A percentile compares a stretch with the other conserved stretches of the same genome.
These are phyloP conservation scores for Ormyrus labotus DNA, from an alignment of 2,888 invertebrate genomes.

Conservation along the genomic window DNA sequence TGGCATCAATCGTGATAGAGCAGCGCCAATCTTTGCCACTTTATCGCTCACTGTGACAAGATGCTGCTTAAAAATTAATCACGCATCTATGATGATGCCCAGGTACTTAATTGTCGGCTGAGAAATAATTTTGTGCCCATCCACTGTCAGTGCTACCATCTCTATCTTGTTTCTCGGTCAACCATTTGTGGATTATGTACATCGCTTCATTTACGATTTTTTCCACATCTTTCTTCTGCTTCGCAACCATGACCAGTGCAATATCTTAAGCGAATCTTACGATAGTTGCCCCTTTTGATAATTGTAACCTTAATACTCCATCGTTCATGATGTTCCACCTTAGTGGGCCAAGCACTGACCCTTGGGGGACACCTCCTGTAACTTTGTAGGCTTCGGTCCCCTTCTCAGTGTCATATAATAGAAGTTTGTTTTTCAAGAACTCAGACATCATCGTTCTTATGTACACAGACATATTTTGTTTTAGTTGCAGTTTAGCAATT, in stretches of 20 bases:
- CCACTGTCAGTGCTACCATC: background rate
- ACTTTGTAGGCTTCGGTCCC: background rate
- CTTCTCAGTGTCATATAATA: background rate
- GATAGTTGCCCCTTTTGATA: background rate
- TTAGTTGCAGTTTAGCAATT: too few species aligned
- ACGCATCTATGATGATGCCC: too few species aligned
- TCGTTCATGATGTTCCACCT: background rate
- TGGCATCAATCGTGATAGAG: too few species aligned
- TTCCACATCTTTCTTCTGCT: background rate
- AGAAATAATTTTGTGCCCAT: background rate
- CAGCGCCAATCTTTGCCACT: too few species aligned
- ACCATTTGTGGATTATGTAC: background rate
- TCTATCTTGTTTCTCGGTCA: background rate
- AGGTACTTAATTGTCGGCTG: too few species aligned
- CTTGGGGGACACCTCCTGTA: conserved; percentile 5
- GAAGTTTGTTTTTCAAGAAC: background rate
- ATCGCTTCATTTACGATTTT: background rate
- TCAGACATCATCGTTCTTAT: conserved; percentile 1
- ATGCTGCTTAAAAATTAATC: too few species aligned
- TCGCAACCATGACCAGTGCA: too few species aligned
- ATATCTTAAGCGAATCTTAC: too few species aligned
- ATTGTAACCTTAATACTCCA: background rate
- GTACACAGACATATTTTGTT: background rate
- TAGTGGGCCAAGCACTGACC: background rate
- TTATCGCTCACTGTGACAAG: too few species aligned